Evolutionary conservation across 2,797 vertebrate genomes (phyloP), one percentile per base, ranked within the genome.

Genomic region (Pseudochirops cupreus): DNA sequence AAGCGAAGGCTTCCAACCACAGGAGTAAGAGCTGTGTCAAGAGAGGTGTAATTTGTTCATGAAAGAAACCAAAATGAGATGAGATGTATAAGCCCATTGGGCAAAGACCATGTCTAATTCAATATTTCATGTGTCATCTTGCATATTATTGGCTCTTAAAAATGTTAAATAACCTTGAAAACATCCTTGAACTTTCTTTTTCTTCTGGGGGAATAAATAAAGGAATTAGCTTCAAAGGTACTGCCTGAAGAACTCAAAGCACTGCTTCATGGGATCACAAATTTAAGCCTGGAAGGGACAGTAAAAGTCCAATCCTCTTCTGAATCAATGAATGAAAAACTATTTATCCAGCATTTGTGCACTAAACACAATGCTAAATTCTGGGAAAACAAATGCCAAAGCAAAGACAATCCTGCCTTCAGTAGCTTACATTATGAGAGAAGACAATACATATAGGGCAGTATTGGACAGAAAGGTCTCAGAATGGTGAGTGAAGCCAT

Each of bases 161-260:
- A 97, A 94, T 46, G 94, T 97, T 93, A 92, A 97, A 97, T 94
- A 92, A 97, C 92, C 95, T 97, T 97, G 97, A 97, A 97, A 97
- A 97, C 93, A 97, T 96, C 95, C 94, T 97, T 97, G 96, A 97
- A 96, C 93, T 94, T 94, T 62, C 91, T 91, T 98, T 91, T 95
- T 96, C 95, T 95, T 91, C 6, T 2, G 94, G 55, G 96, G 91
- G 74, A 53, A 95, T n/a, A 93, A 87, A 95, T 94, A 98, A 92
- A 97, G 97, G 97, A 95, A 67, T 94, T 62, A 96, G 54, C 91
- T 96, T 97, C 93, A 94, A 96, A 98, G 93, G 55, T 59, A 94
- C 96, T 92, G 94, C 56, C 93, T 67, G 94, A 95, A 96, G 95
- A 97, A 95, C 94, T 90, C 90, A 54, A 97, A 95, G 94, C 93